Evolutionary conservation across 2,113 vertebrate genomes (phyloP).

Genomic region (Proteles cristata): DNA sequence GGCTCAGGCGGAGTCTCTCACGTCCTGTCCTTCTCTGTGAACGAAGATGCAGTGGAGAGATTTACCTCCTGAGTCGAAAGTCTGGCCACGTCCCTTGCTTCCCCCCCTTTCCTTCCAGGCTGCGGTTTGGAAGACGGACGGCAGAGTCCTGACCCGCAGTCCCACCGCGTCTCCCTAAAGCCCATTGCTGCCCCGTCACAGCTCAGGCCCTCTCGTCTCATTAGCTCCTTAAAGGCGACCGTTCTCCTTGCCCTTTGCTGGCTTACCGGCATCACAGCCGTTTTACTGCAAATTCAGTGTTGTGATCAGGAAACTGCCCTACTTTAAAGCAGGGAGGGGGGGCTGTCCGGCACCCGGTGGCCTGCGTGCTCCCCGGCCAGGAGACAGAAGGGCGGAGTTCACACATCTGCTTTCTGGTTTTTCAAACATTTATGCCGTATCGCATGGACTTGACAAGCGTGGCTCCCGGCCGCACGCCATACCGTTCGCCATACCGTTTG

Average conservation of each 20-base stretch:
- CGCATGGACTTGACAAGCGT: neutral
- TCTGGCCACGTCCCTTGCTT: neutral
- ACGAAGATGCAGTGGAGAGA: neutral
- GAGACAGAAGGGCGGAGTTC: neutral
- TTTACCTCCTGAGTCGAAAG: neutral
- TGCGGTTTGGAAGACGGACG: neutral
- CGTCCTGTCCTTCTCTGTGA: neutral
- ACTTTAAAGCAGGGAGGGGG: neutral
- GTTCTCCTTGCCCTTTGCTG: neutral
- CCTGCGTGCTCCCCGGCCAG: neutral
- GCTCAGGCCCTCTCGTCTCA: neutral
- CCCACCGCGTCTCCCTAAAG: neutral
- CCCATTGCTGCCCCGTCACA: neutral
- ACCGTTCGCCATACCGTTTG: neutral
- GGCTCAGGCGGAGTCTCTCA: neutral
- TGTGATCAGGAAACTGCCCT: neutral
- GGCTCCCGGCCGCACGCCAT: neutral
- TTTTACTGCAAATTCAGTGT: neutral
- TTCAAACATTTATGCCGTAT: neutral
- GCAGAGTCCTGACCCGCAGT: neutral
- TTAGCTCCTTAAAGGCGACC: no score
- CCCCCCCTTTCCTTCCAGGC: neutral
- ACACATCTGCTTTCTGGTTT: neutral
- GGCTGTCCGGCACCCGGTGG: accelerated
- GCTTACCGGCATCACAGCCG: neutral